A percentile compares a stretch with the other conserved stretches of the same genome.
Conservation (phyloP, 2,888 invertebrate genomes). For the Ormyrus nitidulus region DNA sequence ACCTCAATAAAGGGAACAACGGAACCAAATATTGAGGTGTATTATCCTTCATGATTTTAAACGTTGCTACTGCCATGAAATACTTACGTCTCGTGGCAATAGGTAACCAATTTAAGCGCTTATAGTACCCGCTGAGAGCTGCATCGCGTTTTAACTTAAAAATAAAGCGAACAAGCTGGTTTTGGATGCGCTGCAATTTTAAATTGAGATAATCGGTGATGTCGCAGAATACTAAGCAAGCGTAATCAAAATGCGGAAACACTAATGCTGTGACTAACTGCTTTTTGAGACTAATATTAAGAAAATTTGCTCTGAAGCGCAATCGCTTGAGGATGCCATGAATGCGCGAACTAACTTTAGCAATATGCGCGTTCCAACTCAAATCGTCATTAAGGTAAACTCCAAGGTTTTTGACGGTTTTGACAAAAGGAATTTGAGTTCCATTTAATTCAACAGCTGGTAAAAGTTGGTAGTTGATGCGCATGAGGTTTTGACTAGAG, state of each 20-base stretch:
- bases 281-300: neutral
- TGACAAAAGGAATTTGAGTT: neutral
- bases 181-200: neutral
- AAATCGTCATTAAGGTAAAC: neutral
- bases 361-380: neutral
- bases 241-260: neutral
- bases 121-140: no score
- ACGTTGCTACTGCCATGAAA: no score
- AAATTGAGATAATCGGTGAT: neutral
- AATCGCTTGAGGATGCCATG: neutral
- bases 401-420: neutral
- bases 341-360: neutral
- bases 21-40: no score
- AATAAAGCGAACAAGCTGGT: neutral
- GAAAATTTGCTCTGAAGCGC: neutral
- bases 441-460: neutral
- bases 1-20: no score
- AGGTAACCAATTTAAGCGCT: no score
- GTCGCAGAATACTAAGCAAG: neutral
- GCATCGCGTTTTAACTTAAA: neutral
- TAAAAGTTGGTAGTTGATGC: neutral
- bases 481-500: neutral
- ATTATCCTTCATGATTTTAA: no score
- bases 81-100: no score
- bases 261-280: neutral